Percentiles rank a stretch among this genome's conserved stretches.
phyloP scores from a whole-genome alignment of 2,888 invertebrate genomes.

The Deilephila elpenor region DNA sequence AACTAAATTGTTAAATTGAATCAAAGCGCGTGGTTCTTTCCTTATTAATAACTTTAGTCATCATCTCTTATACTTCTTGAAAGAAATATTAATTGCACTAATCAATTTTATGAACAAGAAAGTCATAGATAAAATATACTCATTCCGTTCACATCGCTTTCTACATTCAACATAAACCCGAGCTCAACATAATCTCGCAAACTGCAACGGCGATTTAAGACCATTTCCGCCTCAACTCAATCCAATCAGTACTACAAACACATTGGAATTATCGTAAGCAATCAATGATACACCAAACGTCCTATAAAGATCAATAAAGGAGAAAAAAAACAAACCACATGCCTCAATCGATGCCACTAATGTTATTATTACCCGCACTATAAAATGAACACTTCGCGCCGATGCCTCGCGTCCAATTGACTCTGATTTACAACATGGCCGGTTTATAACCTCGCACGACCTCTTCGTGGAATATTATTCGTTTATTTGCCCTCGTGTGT shows the following conservation, averaged over 20 bases:
- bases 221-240: conserved; percentile 17
- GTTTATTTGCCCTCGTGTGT: conserved; percentile 51
- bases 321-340: conserved; percentile 27
- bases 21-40: no score
- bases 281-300: conserved; percentile 18
- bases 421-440: conserved; percentile 72
- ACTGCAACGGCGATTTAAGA: not conserved
- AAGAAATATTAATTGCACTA: not conserved
- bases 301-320: conserved; percentile 20
- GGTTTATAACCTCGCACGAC: conserved; percentile 59
- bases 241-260: conserved; percentile 14
- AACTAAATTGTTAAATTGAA: no score
- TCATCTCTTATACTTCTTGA: no score
- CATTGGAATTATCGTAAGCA: conserved; percentile 3
- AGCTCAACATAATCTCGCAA: conserved; percentile 4
- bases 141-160: not conserved
- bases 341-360: conserved; percentile 32
- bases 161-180: not conserved
- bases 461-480: conserved; percentile 49
- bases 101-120: not conserved
- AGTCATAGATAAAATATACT: not conserved
- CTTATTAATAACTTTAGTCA: no score
- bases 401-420: conserved; percentile 65
- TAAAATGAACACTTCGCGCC: conserved; percentile 53
- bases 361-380: conserved; percentile 52